These are phyloP conservation scores for Centropyge bicolor DNA, from an alignment of 2,797 vertebrate species.

Conservation along the genomic window DNA sequence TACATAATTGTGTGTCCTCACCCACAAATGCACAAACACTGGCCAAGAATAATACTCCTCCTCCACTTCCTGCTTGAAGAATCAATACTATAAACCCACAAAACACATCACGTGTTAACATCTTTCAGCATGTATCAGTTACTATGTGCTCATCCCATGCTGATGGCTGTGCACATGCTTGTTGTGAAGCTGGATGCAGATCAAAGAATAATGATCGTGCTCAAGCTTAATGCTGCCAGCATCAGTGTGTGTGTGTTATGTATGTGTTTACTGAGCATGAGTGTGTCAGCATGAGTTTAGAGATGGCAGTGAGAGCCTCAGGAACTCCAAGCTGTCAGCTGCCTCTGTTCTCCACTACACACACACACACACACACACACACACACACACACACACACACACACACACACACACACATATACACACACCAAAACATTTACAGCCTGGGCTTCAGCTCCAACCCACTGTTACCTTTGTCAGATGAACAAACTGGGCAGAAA, in stretches of 20 bases:
- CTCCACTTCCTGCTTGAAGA: slow-evolving; percentile 57
- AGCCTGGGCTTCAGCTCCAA: slow-evolving; percentile 36
- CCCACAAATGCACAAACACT: slow-evolving; percentile 46
- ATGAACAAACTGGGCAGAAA: slow-evolving; percentile 42
- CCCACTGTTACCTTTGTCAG: slow-evolving; percentile 34
- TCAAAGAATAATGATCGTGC: slow-evolving; percentile 20
- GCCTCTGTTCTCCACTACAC: slow-evolving; percentile 38
- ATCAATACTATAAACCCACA: slow-evolving; percentile 43
- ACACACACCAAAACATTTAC: slow-evolving; percentile 39
- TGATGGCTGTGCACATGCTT: slow-evolving; percentile 5
- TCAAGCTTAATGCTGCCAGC: slow-evolving; percentile 19
- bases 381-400: slow-evolving; percentile 24
- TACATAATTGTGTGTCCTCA: slow-evolving; percentile 57
- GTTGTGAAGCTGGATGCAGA: slow-evolving; percentile 17
- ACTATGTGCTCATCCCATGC: not conserved
- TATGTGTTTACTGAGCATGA: slow-evolving; percentile 45
- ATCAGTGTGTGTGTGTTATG: slow-evolving; percentile 18
- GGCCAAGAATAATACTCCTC: slow-evolving; percentile 67
- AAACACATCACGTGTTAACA: slow-evolving; percentile 18
- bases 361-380: slow-evolving; percentile 18
- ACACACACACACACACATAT: slow-evolving; percentile 20
- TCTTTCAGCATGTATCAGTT: slow-evolving; percentile 22
- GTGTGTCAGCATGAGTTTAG: slow-evolving; percentile 56
- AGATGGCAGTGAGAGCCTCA: slow-evolving; percentile 46
- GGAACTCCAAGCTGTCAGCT: slow-evolving; percentile 59